Conservation (phyloP, 92 coral and sea anemone genomes). For the Bergia sp. region DNA sequence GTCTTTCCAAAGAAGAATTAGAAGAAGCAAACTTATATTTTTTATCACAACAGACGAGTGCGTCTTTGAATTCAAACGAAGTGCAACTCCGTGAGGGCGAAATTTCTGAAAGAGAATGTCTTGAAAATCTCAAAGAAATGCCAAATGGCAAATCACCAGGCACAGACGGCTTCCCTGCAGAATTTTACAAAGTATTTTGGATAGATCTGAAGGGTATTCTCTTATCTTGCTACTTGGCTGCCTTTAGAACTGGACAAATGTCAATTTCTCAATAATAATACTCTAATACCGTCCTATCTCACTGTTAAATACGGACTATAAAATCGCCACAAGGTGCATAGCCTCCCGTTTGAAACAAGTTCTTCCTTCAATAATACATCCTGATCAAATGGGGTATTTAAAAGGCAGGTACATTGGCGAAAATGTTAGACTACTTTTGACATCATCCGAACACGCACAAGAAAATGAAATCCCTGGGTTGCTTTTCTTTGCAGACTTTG, state of each 20-base stretch:
- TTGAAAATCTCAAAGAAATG: not conserved
- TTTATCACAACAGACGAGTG: not conserved
- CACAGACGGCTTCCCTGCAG: not conserved
- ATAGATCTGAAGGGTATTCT: not conserved
- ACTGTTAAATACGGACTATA: slow-evolving; percentile 33
- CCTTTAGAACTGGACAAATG: not conserved
- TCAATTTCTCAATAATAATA: not conserved
- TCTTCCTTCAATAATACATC: slow-evolving; percentile 21
- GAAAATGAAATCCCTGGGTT: too few relatives aligned
- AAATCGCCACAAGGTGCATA: not conserved
- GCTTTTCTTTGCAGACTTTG: too few relatives aligned
- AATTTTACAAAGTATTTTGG: not conserved
- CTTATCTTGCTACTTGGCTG: not conserved
- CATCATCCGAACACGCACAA: not conserved
- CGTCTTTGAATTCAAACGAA: not conserved
- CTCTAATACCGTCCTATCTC: too few relatives aligned
- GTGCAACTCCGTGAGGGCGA: not conserved
- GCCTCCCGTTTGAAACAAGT: slow-evolving; percentile 8
- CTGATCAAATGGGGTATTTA: slow-evolving; percentile 12
- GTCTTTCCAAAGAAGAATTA: not conserved
- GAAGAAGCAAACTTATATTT: not conserved
- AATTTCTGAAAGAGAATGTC: not conserved
- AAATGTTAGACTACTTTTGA: slow-evolving; percentile 25
- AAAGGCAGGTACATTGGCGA: slow-evolving; percentile 5
- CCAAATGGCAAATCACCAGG: not conserved